These are phyloP conservation scores for Homalodisca vitripennis DNA, from an alignment of 1,140 invertebrate genomes.

Conservation along the genomic window DNA sequence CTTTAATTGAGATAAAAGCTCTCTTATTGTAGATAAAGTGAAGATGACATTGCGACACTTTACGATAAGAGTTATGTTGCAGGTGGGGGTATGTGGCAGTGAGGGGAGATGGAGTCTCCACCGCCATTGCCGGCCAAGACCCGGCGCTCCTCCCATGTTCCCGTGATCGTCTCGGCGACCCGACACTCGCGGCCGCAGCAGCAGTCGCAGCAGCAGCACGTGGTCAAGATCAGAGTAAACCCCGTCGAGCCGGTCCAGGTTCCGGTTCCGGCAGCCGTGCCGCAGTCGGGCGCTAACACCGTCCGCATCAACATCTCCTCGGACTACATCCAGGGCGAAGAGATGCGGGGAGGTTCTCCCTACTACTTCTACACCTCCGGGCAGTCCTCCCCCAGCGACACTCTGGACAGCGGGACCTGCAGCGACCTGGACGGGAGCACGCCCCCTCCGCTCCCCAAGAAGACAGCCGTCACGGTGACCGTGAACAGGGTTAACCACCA, in stretches of 20 bases:
- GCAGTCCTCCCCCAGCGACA: constrained; percentile 73
- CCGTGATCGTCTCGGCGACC: constrained; percentile 22
- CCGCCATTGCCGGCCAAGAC: constrained; percentile 41
- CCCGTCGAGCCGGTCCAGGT: constrained; percentile 46
- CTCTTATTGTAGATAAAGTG: too few species aligned
- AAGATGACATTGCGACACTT: too few species aligned
- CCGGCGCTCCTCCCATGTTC: constrained; percentile 19
- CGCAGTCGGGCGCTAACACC: constrained; percentile 42
- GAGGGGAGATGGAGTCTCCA: background rate
- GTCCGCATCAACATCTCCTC: constrained; percentile 53
- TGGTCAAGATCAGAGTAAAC: constrained; percentile 67
- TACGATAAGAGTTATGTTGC: too few species aligned
- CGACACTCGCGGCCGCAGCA: background rate
- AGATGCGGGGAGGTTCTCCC: constrained; percentile 43
- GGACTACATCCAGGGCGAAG: constrained; percentile 41
- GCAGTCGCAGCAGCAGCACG: constrained; percentile 49
- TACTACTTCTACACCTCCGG: constrained; percentile 60
- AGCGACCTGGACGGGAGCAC: constrained; percentile 71
- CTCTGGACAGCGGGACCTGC: constrained; percentile 77
- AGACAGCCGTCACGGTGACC: constrained; percentile 42
- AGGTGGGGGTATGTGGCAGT: too few species aligned
- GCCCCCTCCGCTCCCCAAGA: constrained; percentile 66
- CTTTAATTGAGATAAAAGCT: too few species aligned
- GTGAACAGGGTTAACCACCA: constrained; percentile 37
- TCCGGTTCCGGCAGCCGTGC: background rate